phyloP scores from a whole-genome alignment of 2,113 vertebrate species.

The Cariama cristata region DNA sequence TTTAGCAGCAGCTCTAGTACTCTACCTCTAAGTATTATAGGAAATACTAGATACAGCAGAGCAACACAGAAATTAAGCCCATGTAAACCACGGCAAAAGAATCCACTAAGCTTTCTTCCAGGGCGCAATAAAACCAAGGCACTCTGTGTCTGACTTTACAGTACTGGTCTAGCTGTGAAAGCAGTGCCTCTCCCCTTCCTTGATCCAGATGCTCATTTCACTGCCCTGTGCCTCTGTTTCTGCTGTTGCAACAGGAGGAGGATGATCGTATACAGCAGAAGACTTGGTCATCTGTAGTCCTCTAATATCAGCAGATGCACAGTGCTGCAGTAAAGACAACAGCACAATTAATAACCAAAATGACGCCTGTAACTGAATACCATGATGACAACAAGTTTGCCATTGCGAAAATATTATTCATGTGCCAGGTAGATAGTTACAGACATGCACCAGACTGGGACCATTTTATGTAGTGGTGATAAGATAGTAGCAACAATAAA shows the following conservation, averaged over 20 bases:
- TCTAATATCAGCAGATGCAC: neutral
- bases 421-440: neutral
- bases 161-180: neutral
- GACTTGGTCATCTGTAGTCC: neutral
- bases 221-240: neutral
- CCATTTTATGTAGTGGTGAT: constrained; percentile 20
- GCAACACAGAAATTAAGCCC: neutral
- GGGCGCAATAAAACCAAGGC: neutral
- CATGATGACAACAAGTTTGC: neutral
- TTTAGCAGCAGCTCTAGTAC: neutral
- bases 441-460: neutral
- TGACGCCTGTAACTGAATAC: neutral
- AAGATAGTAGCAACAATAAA: constrained; percentile 63
- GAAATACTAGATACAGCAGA: neutral
- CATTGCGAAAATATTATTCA: neutral
- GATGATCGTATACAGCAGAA: neutral
- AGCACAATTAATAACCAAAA: neutral
- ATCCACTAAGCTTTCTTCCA: neutral
- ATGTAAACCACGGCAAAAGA: neutral
- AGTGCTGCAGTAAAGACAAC: neutral
- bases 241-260: neutral
- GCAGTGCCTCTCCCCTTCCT: neutral
- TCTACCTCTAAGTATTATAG: neutral
- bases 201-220: neutral
- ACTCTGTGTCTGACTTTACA: fast-evolving